Evolutionary conservation across 2,888 invertebrate genomes (phyloP).

Genomic region (Drosophila barbarae): DNA sequence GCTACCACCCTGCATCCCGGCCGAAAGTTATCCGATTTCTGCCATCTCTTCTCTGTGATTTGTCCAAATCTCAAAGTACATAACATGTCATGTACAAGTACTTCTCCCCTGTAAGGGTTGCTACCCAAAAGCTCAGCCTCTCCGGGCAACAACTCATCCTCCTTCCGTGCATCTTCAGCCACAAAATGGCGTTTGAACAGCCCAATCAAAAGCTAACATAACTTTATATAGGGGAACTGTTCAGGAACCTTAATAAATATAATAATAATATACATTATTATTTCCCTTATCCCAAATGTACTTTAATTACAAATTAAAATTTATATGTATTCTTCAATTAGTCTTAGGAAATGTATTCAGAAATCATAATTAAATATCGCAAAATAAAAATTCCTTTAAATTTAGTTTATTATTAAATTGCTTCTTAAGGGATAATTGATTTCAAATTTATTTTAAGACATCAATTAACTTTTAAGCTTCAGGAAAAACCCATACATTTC

Average conservation of each 20-base stretch:
- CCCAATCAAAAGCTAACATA: conserved; percentile 5
- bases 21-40: conserved; percentile 8
- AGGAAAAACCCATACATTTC: no score
- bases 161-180: background rate
- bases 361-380: background rate
- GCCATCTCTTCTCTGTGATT: conserved; percentile 31
- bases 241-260: no score
- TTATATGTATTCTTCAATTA: no score
- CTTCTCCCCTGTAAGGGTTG: background rate
- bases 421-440: no score
- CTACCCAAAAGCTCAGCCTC: conserved; percentile 7
- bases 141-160: background rate
- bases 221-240: background rate
- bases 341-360: no score
- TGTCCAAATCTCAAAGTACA: conserved; percentile 1
- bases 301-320: background rate
- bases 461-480: no score
- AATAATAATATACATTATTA: no score
- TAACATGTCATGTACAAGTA: background rate
- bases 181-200: conserved; percentile 16
- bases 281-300: background rate
- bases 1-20: conserved; percentile 30
- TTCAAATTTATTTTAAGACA: no score
- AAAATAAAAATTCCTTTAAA: no score
- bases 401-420: no score